Evolutionary conservation across 2,113 vertebrate species (phyloP).

Genomic region (Alligator mississippiensis): DNA sequence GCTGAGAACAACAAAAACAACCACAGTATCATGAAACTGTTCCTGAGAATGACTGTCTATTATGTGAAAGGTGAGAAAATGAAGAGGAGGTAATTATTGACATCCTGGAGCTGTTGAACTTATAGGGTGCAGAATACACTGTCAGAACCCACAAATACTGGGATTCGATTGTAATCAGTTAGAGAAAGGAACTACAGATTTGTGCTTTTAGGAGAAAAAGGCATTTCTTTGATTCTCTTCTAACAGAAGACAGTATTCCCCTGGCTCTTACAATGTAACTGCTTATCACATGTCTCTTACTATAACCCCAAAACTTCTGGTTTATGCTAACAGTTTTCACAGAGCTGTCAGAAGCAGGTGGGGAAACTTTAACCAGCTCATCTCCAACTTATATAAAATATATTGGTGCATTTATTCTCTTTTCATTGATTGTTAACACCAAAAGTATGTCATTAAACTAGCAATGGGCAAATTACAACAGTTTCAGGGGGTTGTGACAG

Average conservation of each 20-base stretch:
- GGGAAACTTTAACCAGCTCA: not conserved
- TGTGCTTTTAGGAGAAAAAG: not conserved
- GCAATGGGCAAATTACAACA: not conserved
- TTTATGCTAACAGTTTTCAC: not conserved
- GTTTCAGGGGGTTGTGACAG: not conserved
- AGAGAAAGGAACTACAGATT: not conserved
- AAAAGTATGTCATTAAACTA: not conserved
- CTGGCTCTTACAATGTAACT: accelerated
- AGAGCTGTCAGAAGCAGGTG: not conserved
- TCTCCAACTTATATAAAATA: not conserved
- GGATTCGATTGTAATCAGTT: not conserved
- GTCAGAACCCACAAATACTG: not conserved
- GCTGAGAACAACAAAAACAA: not conserved
- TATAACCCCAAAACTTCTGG: not conserved
- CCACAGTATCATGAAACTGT: not conserved
- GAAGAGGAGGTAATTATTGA: not conserved
- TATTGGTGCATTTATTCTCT: slow-evolving; percentile 12
- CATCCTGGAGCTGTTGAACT: not conserved
- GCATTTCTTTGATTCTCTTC: not conserved
- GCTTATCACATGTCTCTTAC: not conserved
- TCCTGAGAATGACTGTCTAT: not conserved
- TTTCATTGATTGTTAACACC: not conserved
- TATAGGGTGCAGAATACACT: not conserved
- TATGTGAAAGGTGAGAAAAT: not conserved
- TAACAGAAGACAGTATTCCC: not conserved